A percentile compares a stretch with the other conserved stretches of the same genome.
phyloP scores from a whole-genome alignment of 2,113 vertebrate species.

The cattle (Bos taurus) region DNA sequence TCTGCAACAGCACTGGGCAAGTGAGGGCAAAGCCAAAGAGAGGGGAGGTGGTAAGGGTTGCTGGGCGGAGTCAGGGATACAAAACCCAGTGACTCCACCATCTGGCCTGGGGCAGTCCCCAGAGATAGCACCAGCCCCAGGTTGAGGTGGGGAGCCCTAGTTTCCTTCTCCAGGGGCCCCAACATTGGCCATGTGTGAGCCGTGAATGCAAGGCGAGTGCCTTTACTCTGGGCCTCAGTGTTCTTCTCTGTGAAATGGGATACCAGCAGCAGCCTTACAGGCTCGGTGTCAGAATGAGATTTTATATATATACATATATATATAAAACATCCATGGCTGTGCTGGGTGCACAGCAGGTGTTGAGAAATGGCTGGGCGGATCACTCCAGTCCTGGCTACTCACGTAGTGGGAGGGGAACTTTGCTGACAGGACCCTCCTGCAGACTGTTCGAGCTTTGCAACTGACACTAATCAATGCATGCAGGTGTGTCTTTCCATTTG shows the following conservation, averaged over 20 bases:
- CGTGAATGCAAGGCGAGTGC: neutral
- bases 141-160: neutral
- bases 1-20: neutral
- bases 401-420: neutral
- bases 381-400: neutral
- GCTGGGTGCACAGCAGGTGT: neutral
- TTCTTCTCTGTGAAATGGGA: neutral
- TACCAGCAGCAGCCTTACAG: neutral
- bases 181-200: neutral
- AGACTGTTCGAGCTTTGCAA: neutral
- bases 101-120: neutral
- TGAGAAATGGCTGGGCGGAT: neutral
- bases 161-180: neutral
- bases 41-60: neutral
- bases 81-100: neutral
- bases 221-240: neutral
- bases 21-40: neutral
- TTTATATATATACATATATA: neutral
- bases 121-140: neutral
- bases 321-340: neutral
- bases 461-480: rapidly evolving
- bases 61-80: neutral
- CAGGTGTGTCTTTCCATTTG: neutral
- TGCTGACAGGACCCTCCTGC: neutral
- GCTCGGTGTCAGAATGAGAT: neutral